Conservation (phyloP, 1,140 invertebrate genomes). For the Campoletis sonorensis region DNA sequence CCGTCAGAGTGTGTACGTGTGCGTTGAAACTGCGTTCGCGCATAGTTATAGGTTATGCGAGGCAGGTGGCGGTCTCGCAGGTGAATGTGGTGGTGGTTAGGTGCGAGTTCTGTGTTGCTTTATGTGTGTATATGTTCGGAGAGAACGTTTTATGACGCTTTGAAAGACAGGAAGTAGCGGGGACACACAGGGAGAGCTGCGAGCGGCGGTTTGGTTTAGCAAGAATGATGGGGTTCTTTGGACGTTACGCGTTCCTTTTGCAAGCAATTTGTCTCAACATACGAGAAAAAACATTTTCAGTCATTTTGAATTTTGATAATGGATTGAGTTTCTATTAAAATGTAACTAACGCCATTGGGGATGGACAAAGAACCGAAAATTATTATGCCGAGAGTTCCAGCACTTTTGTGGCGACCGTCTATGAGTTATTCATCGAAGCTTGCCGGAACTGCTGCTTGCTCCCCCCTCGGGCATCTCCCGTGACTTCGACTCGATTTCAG, state of each 20-base stretch:
- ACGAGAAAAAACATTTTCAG: no score
- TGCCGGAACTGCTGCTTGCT: background rate
- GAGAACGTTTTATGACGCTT: constrained; percentile 2
- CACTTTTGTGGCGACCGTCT: no score
- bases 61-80: constrained; percentile 69
- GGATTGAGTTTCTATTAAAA: background rate
- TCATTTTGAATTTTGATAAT: no score
- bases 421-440: background rate
- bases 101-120: background rate
- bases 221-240: background rate
- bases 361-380: background rate
- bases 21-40: constrained; percentile 33
- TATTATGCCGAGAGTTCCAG: background rate
- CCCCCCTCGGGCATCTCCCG: background rate
- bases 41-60: constrained; percentile 62
- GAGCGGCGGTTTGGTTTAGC: background rate
- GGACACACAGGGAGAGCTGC: constrained; percentile 56
- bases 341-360: background rate
- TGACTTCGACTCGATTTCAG: background rate
- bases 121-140: background rate
- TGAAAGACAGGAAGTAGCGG: constrained; percentile 69
- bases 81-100: constrained; percentile 65
- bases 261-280: background rate
- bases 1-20: constrained; percentile 12
- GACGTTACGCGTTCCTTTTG: background rate